Evolutionary conservation across 2,797 vertebrate species (phyloP), one percentile per base, ranked within the genome.

Genomic region (Propithecus deckenii): DNA sequence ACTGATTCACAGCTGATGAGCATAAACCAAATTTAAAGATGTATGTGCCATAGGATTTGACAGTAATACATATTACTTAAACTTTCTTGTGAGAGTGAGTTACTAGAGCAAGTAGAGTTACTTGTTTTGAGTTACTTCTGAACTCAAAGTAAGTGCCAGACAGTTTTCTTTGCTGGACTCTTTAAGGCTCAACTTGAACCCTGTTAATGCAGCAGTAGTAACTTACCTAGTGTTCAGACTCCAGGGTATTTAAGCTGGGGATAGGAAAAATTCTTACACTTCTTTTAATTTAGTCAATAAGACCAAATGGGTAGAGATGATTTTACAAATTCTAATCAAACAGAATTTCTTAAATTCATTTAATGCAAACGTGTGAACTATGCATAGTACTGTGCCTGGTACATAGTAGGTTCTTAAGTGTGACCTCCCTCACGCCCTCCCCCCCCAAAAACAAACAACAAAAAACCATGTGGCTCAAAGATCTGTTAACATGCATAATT

Each of bases 1-100:
- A 98, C 97, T 98, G 97, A 98, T 98, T 98, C 97, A 98, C 98
- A 98, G 96, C 94, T 95, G 92, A 96, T 93, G 92, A 92, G 35
- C 80, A 96, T 88, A 93, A 97, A 43, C 91, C 87, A 92, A 1
- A 80, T 94, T 86, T 93, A 85, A 80, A 69, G 72, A 93, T 89
- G 61, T 76, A 8, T 94, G 22, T 89, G 95, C 63, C 52, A 35
- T 71, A 86, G 95, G 79, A 74, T 86, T 78, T 93, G 88, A 92
- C 55, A 74, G 13, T 35, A 35, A 50, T 28, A 13, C 35, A 23
- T 30, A 14, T 76, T 25, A n/a, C 18, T 81, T 72, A 18, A 52
- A 41, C 63, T 74, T 61, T 43, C 41, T 85, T 38, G 38, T 63
- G 90, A 46, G 48, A 63, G 38, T 55, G 17, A 48, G 35, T 75